Base-by-base conservation (phyloP, 2,797 vertebrate genomes). In the Spea hammondii region DNA sequence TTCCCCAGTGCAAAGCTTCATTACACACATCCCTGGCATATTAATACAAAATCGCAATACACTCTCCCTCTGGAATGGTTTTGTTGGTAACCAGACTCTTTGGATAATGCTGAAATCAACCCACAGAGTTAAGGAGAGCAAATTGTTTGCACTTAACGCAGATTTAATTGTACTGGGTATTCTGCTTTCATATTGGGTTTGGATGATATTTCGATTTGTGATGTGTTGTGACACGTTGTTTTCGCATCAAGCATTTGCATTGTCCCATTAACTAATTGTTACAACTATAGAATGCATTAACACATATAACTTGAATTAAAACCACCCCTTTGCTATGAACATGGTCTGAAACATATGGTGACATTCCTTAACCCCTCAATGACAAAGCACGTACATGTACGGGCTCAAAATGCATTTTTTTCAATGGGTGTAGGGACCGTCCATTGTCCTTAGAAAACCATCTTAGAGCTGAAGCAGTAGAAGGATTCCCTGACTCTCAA, bases 51-150 rank as follows among this genome's bases (percentile, higher is more conserved):
- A 12, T 3, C 17, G 5, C 9, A 9, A 32, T 10, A 17, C 60
- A 51, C 4, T 13, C 13, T 65, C 46, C 17, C 54, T 0, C 3
- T 4, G 46, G 14, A 32, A 69, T 50, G 8, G 5, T 48, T 70
- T 12, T 67, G 45, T 48, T 51, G 66, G 75, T 69, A 67, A 57
- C 74, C 8, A 47, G 49, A 44, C 13, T 53, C 9, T 65, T n/a
- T 44, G 6, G 10, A 17, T 57, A 53, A 5, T 10, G 47, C 13
- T 6, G 7, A 9, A 6, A 17, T 51, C 14, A 44, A 6, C 48
- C 8, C 46, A 14, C n/a, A 10, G 45, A 32, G 49, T 50, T n/a
- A 14, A 75, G 17, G 11, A 9, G 3, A 75, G 74, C 7, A 66
- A 57, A 76, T 67, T 67, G 74, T 4, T 55, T 12, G 8, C 51